phyloP scores from a whole-genome alignment of 2,888 invertebrate genomes.

The Lepas anatifera region DNA sequence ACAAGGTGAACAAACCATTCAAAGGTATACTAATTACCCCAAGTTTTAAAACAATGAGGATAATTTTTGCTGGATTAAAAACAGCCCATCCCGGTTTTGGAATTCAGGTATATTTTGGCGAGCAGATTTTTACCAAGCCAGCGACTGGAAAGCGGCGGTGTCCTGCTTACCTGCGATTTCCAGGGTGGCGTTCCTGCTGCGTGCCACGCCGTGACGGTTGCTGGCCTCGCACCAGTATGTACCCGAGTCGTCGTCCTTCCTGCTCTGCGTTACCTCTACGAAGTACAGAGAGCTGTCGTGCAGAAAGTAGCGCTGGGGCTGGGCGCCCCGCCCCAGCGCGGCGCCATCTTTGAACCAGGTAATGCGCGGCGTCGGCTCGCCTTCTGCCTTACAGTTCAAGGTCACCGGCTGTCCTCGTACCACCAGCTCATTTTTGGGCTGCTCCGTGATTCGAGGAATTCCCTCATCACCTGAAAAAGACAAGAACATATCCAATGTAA shows the following conservation, averaged over 20 bases:
- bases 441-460: constrained; percentile 38
- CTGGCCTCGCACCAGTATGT: constrained; percentile 39
- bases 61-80: too few relatives aligned
- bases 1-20: too few relatives aligned
- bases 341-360: constrained; percentile 6
- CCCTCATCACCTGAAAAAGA: neutral
- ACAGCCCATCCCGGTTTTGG: too few relatives aligned
- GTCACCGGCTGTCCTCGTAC: constrained; percentile 41
- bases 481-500: too few relatives aligned
- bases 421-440: constrained; percentile 40
- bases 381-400: constrained; percentile 59
- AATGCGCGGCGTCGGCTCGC: constrained; percentile 40
- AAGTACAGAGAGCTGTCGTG: constrained; percentile 39
- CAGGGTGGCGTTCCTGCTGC: constrained; percentile 37
- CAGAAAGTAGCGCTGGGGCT: constrained; percentile 25
- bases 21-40: too few relatives aligned
- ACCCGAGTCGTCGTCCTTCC: constrained; percentile 37
- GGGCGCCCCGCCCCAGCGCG: neutral
- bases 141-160: too few relatives aligned
- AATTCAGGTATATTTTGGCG: too few relatives aligned
- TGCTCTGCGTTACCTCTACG: constrained; percentile 31
- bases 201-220: constrained; percentile 36
- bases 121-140: too few relatives aligned
- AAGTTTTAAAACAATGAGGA: too few relatives aligned
- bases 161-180: constrained; percentile 34